A percentile compares a stretch with the other conserved stretches of the same genome.
These are phyloP conservation scores for Orchesellides sinensis DNA, from an alignment of 2,888 invertebrate genomes.

Conservation along the genomic window DNA sequence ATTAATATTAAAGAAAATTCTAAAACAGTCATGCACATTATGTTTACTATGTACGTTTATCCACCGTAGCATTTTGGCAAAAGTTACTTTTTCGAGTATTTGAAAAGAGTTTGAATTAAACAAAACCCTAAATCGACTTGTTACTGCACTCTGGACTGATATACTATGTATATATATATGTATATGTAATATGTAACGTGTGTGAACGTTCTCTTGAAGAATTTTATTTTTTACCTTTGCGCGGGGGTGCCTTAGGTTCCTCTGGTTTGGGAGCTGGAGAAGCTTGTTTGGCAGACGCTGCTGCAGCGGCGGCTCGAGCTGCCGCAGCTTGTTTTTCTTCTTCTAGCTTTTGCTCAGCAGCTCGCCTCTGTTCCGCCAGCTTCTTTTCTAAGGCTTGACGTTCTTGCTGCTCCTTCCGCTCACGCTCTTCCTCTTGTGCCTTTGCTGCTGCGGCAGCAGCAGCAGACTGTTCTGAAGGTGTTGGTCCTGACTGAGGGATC, in stretches of 20 bases:
- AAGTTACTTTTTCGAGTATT: conserved; percentile 37
- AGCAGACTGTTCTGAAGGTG: conserved; percentile 20
- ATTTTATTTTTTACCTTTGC: conserved; percentile 64
- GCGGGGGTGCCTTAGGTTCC: conserved; percentile 57
- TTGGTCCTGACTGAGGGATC: neutral
- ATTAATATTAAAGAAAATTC: too few species aligned
- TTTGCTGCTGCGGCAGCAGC: conserved; percentile 7
- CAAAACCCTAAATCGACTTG: neutral
- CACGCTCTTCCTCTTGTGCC: conserved; percentile 68
- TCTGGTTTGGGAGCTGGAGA: conserved; percentile 11
- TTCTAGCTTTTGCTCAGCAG: conserved; percentile 72
- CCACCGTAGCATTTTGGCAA: too few species aligned
- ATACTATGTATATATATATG: too few species aligned
- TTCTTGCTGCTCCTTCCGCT: too few species aligned
- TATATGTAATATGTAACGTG: neutral
- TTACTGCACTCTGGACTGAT: too few species aligned
- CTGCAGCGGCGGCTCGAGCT: conserved; percentile 64
- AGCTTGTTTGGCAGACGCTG: conserved; percentile 2
- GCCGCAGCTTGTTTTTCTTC: conserved; percentile 69
- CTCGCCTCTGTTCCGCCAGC: conserved; percentile 71
- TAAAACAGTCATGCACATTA: neutral
- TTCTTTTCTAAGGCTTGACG: conserved; percentile 72
- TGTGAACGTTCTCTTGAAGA: conserved; percentile 43
- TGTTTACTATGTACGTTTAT: conserved; percentile 6
- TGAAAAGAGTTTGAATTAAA: neutral